phyloP scores from a whole-genome alignment of 2,797 vertebrate species.

The Chloroceryle amazona region DNA sequence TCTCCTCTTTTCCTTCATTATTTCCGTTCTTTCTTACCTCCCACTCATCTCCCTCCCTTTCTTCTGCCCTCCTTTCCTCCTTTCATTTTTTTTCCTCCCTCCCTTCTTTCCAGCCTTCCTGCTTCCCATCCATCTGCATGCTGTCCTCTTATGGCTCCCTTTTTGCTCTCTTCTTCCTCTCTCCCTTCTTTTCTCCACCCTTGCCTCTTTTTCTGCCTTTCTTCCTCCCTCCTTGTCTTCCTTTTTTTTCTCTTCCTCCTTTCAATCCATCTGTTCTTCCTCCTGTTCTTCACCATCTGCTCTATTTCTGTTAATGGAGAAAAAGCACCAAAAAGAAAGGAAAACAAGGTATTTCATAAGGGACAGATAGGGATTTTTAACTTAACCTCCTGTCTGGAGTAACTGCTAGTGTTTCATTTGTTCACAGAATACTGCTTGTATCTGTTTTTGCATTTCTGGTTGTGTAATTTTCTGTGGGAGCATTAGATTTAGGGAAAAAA shows the following conservation, averaged over 20 bases:
- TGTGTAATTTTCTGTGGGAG: not conserved
- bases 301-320: not conserved
- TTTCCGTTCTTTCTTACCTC: not conserved
- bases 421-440: not conserved
- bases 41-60: rapidly evolving
- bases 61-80: rapidly evolving
- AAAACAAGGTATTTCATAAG: not conserved
- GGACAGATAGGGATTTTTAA: not conserved
- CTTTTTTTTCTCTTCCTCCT: not conserved
- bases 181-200: not conserved
- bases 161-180: not conserved
- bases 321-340: not conserved
- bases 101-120: not conserved
- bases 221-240: not conserved
- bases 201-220: not conserved
- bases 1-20: not conserved
- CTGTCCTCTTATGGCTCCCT: not conserved
- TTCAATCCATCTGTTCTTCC: not conserved
- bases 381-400: not conserved
- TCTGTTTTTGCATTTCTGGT: not conserved
- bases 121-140: not conserved
- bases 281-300: not conserved
- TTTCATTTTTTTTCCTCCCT: not conserved
- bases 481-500: not conserved
- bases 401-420: not conserved